phyloP scores from a whole-genome alignment of 30 jellyfish, hydroid and myxozoan genomes.

The Hydractinia symbiolongicarpus region DNA sequence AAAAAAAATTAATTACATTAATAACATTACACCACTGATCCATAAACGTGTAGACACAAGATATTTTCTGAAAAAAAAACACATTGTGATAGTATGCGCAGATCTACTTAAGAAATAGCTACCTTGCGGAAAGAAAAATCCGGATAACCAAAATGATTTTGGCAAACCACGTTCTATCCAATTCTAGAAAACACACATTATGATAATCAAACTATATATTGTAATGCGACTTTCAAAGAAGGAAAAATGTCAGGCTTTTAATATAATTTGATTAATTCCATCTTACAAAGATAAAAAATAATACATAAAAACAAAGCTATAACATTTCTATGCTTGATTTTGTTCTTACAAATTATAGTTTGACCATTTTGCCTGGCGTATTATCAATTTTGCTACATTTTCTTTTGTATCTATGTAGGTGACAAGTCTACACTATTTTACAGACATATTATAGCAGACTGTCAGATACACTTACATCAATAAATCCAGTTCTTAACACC shows the following conservation, averaged over 20 bases:
- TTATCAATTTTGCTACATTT: too few species aligned
- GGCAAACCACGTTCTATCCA: constrained; percentile 94
- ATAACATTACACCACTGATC: too few species aligned
- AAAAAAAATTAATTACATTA: neutral
- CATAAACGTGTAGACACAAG: too few species aligned
- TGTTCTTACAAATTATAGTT: too few species aligned
- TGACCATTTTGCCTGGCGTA: too few species aligned
- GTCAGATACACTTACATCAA: constrained; percentile 39
- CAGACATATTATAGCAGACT: neutral
- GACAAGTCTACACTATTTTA: too few species aligned
- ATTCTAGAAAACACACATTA: constrained; percentile 26
- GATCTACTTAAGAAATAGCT: neutral
- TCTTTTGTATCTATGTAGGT: too few species aligned
- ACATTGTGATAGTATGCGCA: neutral
- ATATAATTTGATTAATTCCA: too few species aligned
- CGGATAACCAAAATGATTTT: constrained; percentile 95
- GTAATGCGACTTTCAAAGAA: neutral
- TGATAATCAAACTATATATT: neutral
- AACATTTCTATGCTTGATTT: too few species aligned
- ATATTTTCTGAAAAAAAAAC: neutral
- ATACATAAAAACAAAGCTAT: too few species aligned
- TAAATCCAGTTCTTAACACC: constrained; percentile 68
- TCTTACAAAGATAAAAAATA: too few species aligned
- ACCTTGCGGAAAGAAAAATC: constrained; percentile 98
- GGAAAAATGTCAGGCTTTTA: neutral